Conservation (phyloP, 2,797 vertebrate genomes). For the Manis crassicaudata region DNA sequence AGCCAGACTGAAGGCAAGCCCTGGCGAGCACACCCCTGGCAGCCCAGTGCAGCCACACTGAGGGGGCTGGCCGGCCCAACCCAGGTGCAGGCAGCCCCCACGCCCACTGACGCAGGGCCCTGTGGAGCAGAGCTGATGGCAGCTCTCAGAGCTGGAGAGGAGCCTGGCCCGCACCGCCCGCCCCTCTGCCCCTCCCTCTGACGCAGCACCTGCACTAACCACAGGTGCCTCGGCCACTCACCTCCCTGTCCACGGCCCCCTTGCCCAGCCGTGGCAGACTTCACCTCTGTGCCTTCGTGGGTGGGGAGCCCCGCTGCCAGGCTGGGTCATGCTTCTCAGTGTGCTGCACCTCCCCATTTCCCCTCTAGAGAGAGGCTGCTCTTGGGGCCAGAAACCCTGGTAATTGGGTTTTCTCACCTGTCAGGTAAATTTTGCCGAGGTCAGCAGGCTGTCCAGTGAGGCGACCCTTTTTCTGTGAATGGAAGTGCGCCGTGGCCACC, state of each 20-base stretch:
- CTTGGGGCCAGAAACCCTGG: background rate
- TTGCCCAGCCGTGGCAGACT: background rate
- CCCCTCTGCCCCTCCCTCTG: too few relatives aligned
- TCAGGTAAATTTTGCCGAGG: background rate
- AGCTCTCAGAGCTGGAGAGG: too few relatives aligned
- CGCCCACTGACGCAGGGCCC: too few relatives aligned
- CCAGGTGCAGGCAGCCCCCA: too few relatives aligned
- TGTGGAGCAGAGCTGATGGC: too few relatives aligned
- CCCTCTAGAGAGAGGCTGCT: background rate
- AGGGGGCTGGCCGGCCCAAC: too few relatives aligned
- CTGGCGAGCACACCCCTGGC: too few relatives aligned
- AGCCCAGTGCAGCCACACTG: too few relatives aligned
- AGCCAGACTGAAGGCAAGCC: too few relatives aligned
- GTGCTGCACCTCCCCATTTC: background rate
- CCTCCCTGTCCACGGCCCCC: too few relatives aligned
- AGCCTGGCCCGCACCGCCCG: too few relatives aligned
- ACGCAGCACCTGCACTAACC: background rate
- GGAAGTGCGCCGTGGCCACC: fast-evolving
- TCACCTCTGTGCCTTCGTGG: too few relatives aligned
- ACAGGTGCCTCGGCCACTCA: background rate
- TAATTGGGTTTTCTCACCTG: fast-evolving
- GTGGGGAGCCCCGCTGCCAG: fast-evolving
- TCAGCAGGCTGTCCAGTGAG: background rate
- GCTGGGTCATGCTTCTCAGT: fast-evolving
- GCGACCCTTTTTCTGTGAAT: background rate